Evolutionary conservation across 2,797 vertebrate species (phyloP), one percentile per base, ranked within the genome.

Genomic region (Euthynnus affinis): DNA sequence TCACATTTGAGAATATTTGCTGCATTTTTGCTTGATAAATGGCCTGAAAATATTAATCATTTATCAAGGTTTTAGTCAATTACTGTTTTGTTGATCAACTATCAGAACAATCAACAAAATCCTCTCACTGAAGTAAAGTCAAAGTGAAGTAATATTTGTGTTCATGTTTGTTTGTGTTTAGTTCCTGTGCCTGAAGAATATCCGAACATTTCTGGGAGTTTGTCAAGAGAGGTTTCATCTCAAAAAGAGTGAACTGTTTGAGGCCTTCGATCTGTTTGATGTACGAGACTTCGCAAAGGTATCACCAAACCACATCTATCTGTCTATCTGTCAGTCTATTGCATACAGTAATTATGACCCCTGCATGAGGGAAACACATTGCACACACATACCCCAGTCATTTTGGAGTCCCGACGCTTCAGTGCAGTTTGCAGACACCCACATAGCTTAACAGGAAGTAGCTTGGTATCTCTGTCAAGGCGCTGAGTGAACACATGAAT

Each of bases 181-280:
- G 97, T 97, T 98, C 82, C 92, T 98, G 57, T 98, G 97, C 79
- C 95, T 98, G 82, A 98, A 98, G 94, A 98, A 98, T 84, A 98
- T 98, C 82, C 94, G 97, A 3, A 97, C 95, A 0, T 98, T 98
- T 84, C 90, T 98, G 58, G 90, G 78, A 12, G 93, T 93, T 18
- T 97, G 97, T 87, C 95, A 93, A 10, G 95, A 96, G 25, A 96
- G 92, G 58, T 98, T 98, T 53, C 87, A 95, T 22, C 93, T 98
- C 55, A 96, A 91, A 84, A 95, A 96, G 92, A 97, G 81, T 0
- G 96, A 98, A 9, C 95, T 98, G 37, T 98, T 98, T 1, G 97
- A 98, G 67, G 96, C 96, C 76, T 98, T 98, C 1, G 97, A 98
- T 85, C 95, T 98, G 42, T 98, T 98, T 9, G 97, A 98, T 32